Evolutionary conservation across 2,888 invertebrate genomes (phyloP).

Genomic region (Drosophila fungiperda): DNA sequence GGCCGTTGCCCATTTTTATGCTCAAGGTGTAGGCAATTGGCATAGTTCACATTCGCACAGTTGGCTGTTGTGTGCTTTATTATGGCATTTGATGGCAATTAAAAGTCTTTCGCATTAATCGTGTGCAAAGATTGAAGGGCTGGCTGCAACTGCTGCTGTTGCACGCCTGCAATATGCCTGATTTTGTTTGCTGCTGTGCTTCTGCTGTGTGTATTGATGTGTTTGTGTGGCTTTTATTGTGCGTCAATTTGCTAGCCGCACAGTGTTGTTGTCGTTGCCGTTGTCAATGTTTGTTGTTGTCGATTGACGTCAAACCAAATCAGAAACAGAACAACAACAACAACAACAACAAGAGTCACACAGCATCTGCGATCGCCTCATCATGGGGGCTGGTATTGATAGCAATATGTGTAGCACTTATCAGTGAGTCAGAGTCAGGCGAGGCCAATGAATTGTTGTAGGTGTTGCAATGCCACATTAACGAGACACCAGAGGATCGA

Average conservation of each 20-base stretch:
- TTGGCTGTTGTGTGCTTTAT: constrained; percentile 38
- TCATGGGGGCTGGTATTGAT: constrained; percentile 63
- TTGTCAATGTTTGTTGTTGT: constrained; percentile 71
- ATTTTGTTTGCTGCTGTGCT: constrained; percentile 25
- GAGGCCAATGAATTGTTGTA: constrained; percentile 53
- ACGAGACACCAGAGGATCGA: not conserved
- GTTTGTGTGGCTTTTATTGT: constrained; percentile 45
- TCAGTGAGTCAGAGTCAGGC: constrained; percentile 54
- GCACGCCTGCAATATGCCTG: constrained; percentile 32
- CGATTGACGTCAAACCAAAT: constrained; percentile 76
- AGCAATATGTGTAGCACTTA: constrained; percentile 43
- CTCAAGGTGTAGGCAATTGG: constrained; percentile 80
- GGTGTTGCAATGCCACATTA: constrained; percentile 45
- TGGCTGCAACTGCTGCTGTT: constrained; percentile 22
- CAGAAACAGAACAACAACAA: constrained; percentile 26
- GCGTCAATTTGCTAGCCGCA: constrained; percentile 77
- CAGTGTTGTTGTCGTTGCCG: constrained; percentile 71
- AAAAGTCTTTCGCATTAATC: constrained; percentile 74
- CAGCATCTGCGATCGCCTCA: constrained; percentile 37
- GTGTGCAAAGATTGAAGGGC: constrained; percentile 53
- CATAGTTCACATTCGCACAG: constrained; percentile 76
- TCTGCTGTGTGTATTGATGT: not conserved
- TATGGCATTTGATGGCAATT: constrained; percentile 74
- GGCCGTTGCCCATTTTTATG: constrained; percentile 64
- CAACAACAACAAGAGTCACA: constrained; percentile 9